Evolutionary conservation across 2,797 vertebrate genomes (phyloP), one percentile per base, ranked within the genome.

Genomic region (Heterohyrax brucei): DNA sequence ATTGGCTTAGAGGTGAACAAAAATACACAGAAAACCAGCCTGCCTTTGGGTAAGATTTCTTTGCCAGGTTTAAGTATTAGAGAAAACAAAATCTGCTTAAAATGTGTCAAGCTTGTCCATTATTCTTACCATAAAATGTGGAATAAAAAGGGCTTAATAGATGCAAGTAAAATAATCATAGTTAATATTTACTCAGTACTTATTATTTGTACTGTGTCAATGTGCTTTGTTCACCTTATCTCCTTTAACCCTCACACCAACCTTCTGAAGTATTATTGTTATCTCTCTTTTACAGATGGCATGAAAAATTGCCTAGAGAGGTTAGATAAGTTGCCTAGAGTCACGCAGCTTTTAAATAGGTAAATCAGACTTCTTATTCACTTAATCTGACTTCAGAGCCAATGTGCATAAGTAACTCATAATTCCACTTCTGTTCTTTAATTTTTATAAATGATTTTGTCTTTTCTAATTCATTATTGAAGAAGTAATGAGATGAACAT

Each of bases 71-170:
- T 91, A 85, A 87, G 18, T 79, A 89, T 89, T 91, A 86, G 83
- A 91, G 87, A 91, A 91, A 96, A 95, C 80, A 96, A 96, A 96
- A 94, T 95, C 93, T 96, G 68, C 62, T 94, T 89, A 89, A 94
- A 62, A 50, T 82, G 10, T 85, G 26, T 95, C 84, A 89, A 80
- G 70, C 18, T 72, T 95, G 87, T 90, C 93, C 68, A 46, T 95
- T 95, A 87, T 96, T 87, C 89, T 93, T 78, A 70, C 28, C 76
- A 5, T 73, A 88, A 97, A 94, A 82, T 79, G 50, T 72, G 9
- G 12, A 33, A 66, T 79, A 10, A 87, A 89, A 89, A 66, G n/a
- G 50, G 46, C n/a, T 94, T 96, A 94, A 85, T 62, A 81, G 83
- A 95, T 81, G 66, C 28, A 94, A 95, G 76, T 87, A 46, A 93